Evolutionary conservation across 1,140 invertebrate genomes (phyloP).

Genomic region (Vollenhovia emeryi): DNA sequence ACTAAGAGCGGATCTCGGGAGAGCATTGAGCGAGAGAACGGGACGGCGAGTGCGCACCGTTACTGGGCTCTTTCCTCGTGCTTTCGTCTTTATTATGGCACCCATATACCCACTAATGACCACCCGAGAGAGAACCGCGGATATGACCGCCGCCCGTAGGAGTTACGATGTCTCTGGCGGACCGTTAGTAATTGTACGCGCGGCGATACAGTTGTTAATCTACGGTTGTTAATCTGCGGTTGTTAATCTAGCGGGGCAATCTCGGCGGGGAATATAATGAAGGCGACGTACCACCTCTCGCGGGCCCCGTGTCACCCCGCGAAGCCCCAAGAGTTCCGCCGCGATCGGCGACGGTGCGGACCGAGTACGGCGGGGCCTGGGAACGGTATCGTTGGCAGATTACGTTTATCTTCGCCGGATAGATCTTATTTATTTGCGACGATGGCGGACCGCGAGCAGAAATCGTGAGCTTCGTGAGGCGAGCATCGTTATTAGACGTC

Average conservation of each 20-base stretch:
- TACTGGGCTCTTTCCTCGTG: slow-evolving; percentile 42
- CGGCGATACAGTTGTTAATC: slow-evolving; percentile 70
- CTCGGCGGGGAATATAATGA: slow-evolving; percentile 38
- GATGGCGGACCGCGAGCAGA: slow-evolving; percentile 1
- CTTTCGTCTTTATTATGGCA: slow-evolving; percentile 72
- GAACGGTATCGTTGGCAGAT: slow-evolving; percentile 45
- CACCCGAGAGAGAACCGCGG: slow-evolving; percentile 57
- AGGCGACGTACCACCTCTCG: slow-evolving; percentile 53
- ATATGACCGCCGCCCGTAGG: slow-evolving; percentile 47
- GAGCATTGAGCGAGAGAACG: background rate
- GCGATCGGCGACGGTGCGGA: slow-evolving; percentile 11
- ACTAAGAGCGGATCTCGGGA: background rate
- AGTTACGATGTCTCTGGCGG: slow-evolving; percentile 67
- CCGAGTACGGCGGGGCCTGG: slow-evolving; percentile 2
- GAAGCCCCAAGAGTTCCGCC: background rate
- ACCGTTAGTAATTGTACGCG: slow-evolving; percentile 71
- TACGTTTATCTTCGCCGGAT: slow-evolving; percentile 48
- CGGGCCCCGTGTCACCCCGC: slow-evolving; percentile 39
- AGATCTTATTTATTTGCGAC: slow-evolving; percentile 47
- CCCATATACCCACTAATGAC: slow-evolving; percentile 72
- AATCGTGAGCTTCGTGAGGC: slow-evolving; percentile 50
- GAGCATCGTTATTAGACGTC: slow-evolving; percentile 32
- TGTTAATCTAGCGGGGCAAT: slow-evolving; percentile 62
- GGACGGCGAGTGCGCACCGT: slow-evolving; percentile 24
- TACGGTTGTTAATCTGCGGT: slow-evolving; percentile 51